phyloP scores from a whole-genome alignment of 2,888 invertebrate genomes.

The Ormia ochracea region DNA sequence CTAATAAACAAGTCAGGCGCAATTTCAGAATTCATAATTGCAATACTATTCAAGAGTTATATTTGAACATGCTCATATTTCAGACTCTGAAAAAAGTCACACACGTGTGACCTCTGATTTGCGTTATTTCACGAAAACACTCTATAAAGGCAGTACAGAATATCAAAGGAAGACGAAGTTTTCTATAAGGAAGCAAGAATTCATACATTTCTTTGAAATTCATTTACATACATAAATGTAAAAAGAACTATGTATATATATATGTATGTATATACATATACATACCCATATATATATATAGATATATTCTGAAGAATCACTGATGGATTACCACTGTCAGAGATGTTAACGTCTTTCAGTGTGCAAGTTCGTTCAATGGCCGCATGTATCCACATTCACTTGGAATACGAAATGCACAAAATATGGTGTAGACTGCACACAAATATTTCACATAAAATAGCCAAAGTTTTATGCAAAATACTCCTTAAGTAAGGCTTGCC shows the following conservation, averaged over 20 bases:
- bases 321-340: slow-evolving; percentile 56
- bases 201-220: slow-evolving; percentile 21
- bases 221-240: background rate
- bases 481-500: slow-evolving; percentile 25
- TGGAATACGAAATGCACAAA: slow-evolving; percentile 19
- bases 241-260: too few species aligned
- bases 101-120: slow-evolving; percentile 56
- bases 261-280: too few species aligned
- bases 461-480: slow-evolving; percentile 51
- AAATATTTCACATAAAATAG: slow-evolving; percentile 15
- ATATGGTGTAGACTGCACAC: slow-evolving; percentile 14
- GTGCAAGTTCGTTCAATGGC: background rate
- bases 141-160: background rate
- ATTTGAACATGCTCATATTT: background rate
- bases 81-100: slow-evolving; percentile 41
- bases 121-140: background rate
- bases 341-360: slow-evolving; percentile 26
- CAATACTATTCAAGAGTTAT: background rate
- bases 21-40: slow-evolving; percentile 5
- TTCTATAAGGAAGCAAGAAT: background rate
- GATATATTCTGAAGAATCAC: slow-evolving; percentile 56
- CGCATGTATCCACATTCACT: background rate
- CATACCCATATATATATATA: too few species aligned
- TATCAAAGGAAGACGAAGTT: background rate
- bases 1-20: slow-evolving; percentile 28